Percentiles rank a stretch among this genome's conserved stretches.
Conservation (phyloP, 2,888 invertebrate species). For the Drosophila nigricruria region DNA sequence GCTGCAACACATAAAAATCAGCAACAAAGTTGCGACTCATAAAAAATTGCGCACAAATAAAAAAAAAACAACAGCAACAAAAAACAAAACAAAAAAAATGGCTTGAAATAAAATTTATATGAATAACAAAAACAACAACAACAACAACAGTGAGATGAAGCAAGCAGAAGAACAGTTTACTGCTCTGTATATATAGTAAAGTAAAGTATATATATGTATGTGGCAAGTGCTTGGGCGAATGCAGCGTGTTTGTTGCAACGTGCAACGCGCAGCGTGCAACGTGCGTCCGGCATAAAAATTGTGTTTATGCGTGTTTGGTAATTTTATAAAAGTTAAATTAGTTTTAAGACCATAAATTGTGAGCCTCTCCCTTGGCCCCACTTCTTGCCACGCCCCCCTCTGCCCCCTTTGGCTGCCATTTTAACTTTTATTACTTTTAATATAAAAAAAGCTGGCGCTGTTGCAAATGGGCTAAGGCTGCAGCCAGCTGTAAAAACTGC, state of each 20-base stretch:
- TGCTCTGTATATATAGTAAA: slow-evolving; percentile 39
- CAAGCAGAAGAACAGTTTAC: slow-evolving; percentile 70
- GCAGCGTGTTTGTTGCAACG: slow-evolving; percentile 55
- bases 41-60: slow-evolving; percentile 72
- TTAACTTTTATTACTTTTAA: slow-evolving; percentile 81
- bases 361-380: slow-evolving; percentile 26
- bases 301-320: slow-evolving; percentile 81
- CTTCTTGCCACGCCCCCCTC: slow-evolving; percentile 3
- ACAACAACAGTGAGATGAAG: slow-evolving; percentile 8
- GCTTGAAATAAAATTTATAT: slow-evolving; percentile 80
- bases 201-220: slow-evolving; percentile 4
- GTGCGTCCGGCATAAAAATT: slow-evolving; percentile 81
- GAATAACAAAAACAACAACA: slow-evolving; percentile 65
- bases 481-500: slow-evolving; percentile 76
- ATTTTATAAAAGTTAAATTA: slow-evolving; percentile 82
- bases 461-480: slow-evolving; percentile 21
- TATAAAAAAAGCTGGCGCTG: slow-evolving; percentile 74
- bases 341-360: slow-evolving; percentile 81
- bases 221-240: slow-evolving; percentile 32
- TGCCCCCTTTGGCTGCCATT: slow-evolving; percentile 57
- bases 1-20: slow-evolving; percentile 78
- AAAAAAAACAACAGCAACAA: slow-evolving; percentile 22
- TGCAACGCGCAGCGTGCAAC: slow-evolving; percentile 52
- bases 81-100: slow-evolving; percentile 54
- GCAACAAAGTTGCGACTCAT: slow-evolving; percentile 79